Conservation (phyloP, 1,140 invertebrate genomes). For the Pogonus chalceus region DNA sequence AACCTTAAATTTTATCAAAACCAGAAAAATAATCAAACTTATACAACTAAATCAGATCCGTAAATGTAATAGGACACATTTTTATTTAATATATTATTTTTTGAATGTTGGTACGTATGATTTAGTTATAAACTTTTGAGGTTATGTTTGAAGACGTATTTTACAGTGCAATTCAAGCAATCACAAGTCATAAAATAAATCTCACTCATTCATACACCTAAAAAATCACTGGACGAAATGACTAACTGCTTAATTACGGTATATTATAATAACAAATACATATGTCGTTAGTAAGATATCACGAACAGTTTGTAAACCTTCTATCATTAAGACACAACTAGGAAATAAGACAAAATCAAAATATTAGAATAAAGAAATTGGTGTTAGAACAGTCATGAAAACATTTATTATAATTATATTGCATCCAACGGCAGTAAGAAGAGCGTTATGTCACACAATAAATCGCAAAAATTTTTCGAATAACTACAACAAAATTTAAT, state of each 20-base stretch:
- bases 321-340: background rate
- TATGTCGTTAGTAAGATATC: background rate
- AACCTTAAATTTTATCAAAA: background rate
- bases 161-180: too few relatives aligned
- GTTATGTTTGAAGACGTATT: too few relatives aligned
- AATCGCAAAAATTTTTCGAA: background rate
- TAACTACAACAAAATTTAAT: background rate
- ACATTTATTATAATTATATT: background rate
- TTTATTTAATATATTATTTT: too few relatives aligned
- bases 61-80: too few relatives aligned
- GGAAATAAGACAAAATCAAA: background rate
- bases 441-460: background rate
- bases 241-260: background rate
- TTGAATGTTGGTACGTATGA: too few relatives aligned
- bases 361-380: background rate
- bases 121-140: too few relatives aligned
- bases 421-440: background rate
- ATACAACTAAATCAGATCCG: too few relatives aligned
- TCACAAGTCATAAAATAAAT: too few relatives aligned
- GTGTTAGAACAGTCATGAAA: background rate
- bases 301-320: background rate
- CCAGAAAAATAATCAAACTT: too few relatives aligned
- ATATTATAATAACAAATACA: background rate
- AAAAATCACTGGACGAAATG: background rate
- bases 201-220: too few relatives aligned